Conservation (phyloP, 2,113 vertebrate genomes). For the Apeltes quadracus region DNA sequence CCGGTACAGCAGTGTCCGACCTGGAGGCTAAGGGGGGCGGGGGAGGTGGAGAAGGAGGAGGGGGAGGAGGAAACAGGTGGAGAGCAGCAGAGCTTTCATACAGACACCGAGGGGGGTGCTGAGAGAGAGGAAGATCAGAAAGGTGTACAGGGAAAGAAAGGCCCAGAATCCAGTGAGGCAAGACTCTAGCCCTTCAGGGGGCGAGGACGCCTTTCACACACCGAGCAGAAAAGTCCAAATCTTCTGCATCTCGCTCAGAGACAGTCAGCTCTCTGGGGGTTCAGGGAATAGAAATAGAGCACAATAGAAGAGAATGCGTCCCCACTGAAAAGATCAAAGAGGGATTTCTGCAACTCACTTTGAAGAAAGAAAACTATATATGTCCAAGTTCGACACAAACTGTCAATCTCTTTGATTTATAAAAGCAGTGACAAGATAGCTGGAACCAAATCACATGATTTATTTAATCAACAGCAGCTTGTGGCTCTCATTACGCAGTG, state of each 20-base stretch:
- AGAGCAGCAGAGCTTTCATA: slow-evolving; percentile 46
- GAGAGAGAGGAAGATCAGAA: slow-evolving; percentile 48
- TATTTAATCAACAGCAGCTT: slow-evolving; percentile 1
- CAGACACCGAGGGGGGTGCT: slow-evolving; percentile 7
- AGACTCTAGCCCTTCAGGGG: slow-evolving; percentile 32
- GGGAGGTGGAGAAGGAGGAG: slow-evolving; percentile 4
- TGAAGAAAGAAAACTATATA: slow-evolving; percentile 7
- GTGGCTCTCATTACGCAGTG: slow-evolving; percentile 1
- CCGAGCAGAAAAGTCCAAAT: slow-evolving; percentile 33
- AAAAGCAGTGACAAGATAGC: background rate
- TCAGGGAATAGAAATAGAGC: slow-evolving; percentile 48
- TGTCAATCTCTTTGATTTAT: background rate
- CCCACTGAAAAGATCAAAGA: slow-evolving; percentile 48
- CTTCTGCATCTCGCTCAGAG: slow-evolving; percentile 49
- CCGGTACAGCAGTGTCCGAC: slow-evolving; percentile 12
- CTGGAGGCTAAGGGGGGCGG: background rate
- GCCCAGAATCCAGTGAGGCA: slow-evolving; percentile 49
- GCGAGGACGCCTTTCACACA: slow-evolving; percentile 25
- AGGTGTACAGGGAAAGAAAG: slow-evolving; percentile 46
- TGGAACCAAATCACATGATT: slow-evolving; percentile 1
- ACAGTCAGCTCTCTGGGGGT: slow-evolving; percentile 55
- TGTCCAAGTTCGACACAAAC: slow-evolving; percentile 3
- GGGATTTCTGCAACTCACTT: slow-evolving; percentile 43
- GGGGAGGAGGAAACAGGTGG: slow-evolving; percentile 18
- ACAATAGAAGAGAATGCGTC: slow-evolving; percentile 35